phyloP scores from a whole-genome alignment of 2,113 vertebrate genomes.

The Poecilia latipinna region DNA sequence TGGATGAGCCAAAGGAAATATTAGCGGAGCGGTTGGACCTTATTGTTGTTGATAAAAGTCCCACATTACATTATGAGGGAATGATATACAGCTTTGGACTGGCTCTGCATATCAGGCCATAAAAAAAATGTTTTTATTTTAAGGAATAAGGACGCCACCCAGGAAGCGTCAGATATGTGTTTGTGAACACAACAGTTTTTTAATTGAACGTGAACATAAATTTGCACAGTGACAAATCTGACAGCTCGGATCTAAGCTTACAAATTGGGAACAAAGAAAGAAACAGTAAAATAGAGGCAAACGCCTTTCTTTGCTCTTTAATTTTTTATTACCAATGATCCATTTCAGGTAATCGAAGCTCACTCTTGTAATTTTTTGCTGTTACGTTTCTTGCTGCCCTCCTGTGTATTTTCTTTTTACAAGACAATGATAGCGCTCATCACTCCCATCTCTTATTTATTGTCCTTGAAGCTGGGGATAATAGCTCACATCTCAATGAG shows the following conservation, averaged over 20 bases:
- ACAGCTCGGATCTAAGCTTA: background rate
- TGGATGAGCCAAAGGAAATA: background rate
- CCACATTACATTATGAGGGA: background rate
- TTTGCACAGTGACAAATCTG: background rate
- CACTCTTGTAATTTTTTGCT: constrained; percentile 32
- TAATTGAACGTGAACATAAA: background rate
- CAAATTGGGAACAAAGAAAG: constrained; percentile 1
- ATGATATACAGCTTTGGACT: background rate
- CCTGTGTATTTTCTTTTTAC: constrained; percentile 36
- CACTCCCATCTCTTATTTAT: constrained; percentile 62
- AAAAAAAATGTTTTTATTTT: background rate
- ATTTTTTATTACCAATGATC: constrained; percentile 50
- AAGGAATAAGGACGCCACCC: no score
- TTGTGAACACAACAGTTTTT: background rate
- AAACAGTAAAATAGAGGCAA: background rate
- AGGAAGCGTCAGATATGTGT: no score
- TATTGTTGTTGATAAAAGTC: background rate
- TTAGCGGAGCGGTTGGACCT: background rate
- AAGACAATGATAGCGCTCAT: constrained; percentile 45
- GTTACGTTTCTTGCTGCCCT: constrained; percentile 43
- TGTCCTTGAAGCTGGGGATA: constrained; percentile 45
- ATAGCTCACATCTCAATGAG: constrained; percentile 52
- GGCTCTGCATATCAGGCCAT: background rate
- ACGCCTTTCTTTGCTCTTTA: constrained; percentile 5
- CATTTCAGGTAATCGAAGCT: constrained; percentile 52